A percentile compares a stretch with the other conserved stretches of the same genome.
Evolutionary conservation across 2,797 vertebrate species (phyloP).

Genomic region (Rhynchonycteris naso): DNA sequence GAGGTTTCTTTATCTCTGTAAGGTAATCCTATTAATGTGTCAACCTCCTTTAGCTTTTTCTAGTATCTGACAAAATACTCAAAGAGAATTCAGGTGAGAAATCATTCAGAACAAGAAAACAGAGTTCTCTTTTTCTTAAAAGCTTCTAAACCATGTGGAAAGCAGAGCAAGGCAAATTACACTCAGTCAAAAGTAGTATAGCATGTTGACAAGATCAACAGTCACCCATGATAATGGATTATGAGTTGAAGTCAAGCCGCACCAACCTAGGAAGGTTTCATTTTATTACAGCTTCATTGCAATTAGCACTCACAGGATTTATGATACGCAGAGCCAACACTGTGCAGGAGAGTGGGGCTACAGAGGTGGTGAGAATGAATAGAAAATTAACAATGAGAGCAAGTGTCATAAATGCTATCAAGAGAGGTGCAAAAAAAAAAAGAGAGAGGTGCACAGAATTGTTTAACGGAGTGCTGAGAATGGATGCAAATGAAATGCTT

Average conservation of each 20-base stretch:
- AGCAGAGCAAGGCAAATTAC: conserved; percentile 1
- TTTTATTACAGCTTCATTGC: background rate
- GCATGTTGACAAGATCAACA: background rate
- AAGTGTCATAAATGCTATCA: background rate
- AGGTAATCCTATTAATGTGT: background rate
- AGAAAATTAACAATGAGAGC: conserved; percentile 20
- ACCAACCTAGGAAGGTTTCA: background rate
- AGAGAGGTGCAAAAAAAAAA: too few species aligned
- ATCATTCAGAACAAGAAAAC: conserved; percentile 28
- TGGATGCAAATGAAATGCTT: background rate
- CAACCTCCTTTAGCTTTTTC: conserved; percentile 29
- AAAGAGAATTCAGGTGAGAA: conserved; percentile 27
- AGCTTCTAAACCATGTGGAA: background rate
- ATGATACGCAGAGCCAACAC: background rate
- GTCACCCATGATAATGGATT: background rate
- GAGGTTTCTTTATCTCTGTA: conserved; percentile 4
- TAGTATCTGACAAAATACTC: background rate
- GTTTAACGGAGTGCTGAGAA: background rate
- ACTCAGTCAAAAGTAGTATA: background rate
- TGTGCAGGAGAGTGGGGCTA: background rate
- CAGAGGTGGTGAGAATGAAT: background rate
- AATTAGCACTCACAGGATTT: background rate
- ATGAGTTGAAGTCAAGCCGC: background rate
- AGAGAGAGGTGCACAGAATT: background rate
- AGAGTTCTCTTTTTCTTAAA: conserved; percentile 3